Conservation (phyloP, 2,888 invertebrate species). For the Rugalucina vietnamica region DNA sequence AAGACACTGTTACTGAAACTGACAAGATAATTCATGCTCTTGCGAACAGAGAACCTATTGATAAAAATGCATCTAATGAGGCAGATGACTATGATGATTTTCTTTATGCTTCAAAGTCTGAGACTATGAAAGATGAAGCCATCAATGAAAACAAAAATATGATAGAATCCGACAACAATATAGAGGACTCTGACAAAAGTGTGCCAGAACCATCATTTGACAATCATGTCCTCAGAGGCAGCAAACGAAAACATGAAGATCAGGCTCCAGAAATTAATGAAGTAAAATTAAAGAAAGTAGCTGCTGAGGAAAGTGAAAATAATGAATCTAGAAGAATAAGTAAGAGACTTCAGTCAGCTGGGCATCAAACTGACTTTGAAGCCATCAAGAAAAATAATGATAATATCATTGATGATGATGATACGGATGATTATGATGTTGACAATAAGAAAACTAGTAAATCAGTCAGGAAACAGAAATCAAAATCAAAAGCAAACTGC, state of each 20-base stretch:
- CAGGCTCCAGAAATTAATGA: background rate
- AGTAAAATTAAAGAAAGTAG: background rate
- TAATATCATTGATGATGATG: background rate
- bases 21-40: background rate
- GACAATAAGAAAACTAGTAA: background rate
- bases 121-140: no score
- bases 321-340: background rate
- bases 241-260: background rate
- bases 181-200: no score
- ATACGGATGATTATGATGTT: background rate
- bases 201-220: no score
- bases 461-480: no score
- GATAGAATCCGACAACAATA: no score
- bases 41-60: background rate
- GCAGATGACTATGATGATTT: background rate
- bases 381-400: background rate
- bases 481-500: background rate
- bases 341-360: slow-evolving; percentile 5
- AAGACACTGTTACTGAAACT: background rate
- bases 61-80: background rate
- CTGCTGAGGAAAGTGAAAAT: background rate
- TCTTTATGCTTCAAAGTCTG: no score
- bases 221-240: no score
- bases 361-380: slow-evolving; percentile 25
- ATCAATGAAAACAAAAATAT: no score